Conservation (phyloP, 1,140 invertebrate genomes). For the Eumeta japonica region DNA sequence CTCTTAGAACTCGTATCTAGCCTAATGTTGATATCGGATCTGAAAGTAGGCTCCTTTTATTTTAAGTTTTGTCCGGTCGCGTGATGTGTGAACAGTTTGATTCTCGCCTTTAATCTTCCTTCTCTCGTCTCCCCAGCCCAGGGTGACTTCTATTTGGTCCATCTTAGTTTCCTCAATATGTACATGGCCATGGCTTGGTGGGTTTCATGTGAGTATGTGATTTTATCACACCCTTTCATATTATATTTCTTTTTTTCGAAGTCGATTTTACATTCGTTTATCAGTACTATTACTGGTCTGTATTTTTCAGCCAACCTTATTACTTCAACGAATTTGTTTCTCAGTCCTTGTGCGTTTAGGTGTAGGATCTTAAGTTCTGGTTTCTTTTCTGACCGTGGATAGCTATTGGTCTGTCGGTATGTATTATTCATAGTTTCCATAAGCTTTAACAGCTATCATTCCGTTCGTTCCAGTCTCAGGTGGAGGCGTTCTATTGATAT, state of each 20-base stretch:
- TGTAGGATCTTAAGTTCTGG: no score
- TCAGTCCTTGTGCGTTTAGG: no score
- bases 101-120: slow-evolving; percentile 2
- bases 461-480: no score
- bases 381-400: no score
- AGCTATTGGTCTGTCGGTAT: no score
- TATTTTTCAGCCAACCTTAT: no score
- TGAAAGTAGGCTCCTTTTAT: slow-evolving; percentile 5
- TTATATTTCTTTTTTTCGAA: slow-evolving; percentile 3
- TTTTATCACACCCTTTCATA: slow-evolving; percentile 6
- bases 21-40: slow-evolving; percentile 4
- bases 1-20: slow-evolving; percentile 5
- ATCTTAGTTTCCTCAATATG: slow-evolving; percentile 6
- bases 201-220: not conserved
- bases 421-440: no score
- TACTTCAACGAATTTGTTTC: no score
- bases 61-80: slow-evolving; percentile 3
- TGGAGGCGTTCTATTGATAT: no score
- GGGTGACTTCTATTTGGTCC: slow-evolving; percentile 6
- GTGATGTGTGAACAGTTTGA: slow-evolving; percentile 4
- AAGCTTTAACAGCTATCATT: no score
- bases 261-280: slow-evolving; percentile 4
- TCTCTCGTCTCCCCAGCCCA: slow-evolving; percentile 1
- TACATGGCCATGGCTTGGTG: slow-evolving; percentile 4
- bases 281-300: no score